Percentiles rank a stretch among this genome's conserved stretches.
phyloP scores from a whole-genome alignment of 1,140 invertebrate species.

The Melipona quadrifasciata region DNA sequence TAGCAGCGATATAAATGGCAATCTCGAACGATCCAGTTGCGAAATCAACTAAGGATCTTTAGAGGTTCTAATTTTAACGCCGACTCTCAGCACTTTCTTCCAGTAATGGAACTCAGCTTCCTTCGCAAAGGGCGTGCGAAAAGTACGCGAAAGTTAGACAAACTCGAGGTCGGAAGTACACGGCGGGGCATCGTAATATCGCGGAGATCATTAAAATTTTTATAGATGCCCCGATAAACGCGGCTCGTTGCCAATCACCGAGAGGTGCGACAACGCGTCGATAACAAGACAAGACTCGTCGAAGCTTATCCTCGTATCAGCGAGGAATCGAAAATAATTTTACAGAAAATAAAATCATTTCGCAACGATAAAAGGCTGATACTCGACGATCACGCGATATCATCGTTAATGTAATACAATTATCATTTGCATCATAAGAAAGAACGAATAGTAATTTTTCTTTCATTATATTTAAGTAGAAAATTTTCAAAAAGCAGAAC shows the following conservation, averaged over 20 bases:
- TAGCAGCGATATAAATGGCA: not conserved
- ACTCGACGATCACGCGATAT: constrained; percentile 1
- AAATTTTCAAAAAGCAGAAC: no score
- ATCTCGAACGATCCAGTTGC: not conserved
- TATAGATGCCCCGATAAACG: not conserved
- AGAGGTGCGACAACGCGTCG: not conserved
- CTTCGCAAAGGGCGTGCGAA: not conserved
- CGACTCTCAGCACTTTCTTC: not conserved
- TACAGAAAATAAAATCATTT: not conserved
- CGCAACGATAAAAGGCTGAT: not conserved
- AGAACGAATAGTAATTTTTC: no score
- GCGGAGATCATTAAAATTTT: not conserved
- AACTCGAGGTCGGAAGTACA: not conserved
- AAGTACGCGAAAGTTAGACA: not conserved
- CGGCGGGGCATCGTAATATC: not conserved
- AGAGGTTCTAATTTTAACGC: not conserved
- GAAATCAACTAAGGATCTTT: not conserved
- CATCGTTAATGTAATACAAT: constrained; percentile 18
- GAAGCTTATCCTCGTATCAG: no score
- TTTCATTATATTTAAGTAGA: no score
- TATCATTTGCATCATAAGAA: not conserved
- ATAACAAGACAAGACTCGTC: not conserved
- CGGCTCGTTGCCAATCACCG: not conserved
- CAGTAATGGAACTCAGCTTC: not conserved
- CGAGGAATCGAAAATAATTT: not conserved